Base-by-base conservation (phyloP, 2,797 vertebrate species). In the Salarias fasciatus region DNA sequence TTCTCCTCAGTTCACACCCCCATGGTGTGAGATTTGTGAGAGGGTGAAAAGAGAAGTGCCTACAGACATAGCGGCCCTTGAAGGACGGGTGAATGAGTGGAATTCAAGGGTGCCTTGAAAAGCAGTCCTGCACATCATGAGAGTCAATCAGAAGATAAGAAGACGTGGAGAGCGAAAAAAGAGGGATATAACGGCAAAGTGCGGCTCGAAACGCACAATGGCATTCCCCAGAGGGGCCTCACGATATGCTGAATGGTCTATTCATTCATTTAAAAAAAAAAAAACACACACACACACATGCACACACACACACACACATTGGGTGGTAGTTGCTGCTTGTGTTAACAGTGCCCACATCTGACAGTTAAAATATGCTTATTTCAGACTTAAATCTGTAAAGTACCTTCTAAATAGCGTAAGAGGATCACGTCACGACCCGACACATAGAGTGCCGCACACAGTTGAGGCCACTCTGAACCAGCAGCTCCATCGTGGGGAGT, bases 141-240 rank as follows among this genome's bases (percentile, higher is more conserved):
- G 84, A 88, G 87, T 86, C 83, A 87, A 86, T 91, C 76, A 78
- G 70, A 58, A 88, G 86, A 91, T 88, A 87, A 87, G 86, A 79
- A 75, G 77, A 83, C 30, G 45, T 70, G 70, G 54, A 76, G 77
- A 76, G 77, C 45, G 31, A 35, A 68, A 74, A 80, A 86, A 71
- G 80, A 84, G 75, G 80, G 82, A 75, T 76, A 85, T 77, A 86
- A 84, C 69, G 31, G 77, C 73, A 77, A 81, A 80, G 75, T 82
- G 76, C 85, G 79, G 80, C 76, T 82, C n/a, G 47, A 85, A 80
- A 78, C 37, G 8, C 74, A 87, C 87, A 91, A 90, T 86, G 85
- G 72, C 83, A 86, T 84, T 82, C 86, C 86, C 72, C 14, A 76
- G 79, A 81, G 82, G 79, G 86, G 90, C 88, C 86, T 89, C 81